Evolutionary conservation across 2,888 invertebrate genomes (phyloP).

Genomic region (Margaritifera margaritifera): DNA sequence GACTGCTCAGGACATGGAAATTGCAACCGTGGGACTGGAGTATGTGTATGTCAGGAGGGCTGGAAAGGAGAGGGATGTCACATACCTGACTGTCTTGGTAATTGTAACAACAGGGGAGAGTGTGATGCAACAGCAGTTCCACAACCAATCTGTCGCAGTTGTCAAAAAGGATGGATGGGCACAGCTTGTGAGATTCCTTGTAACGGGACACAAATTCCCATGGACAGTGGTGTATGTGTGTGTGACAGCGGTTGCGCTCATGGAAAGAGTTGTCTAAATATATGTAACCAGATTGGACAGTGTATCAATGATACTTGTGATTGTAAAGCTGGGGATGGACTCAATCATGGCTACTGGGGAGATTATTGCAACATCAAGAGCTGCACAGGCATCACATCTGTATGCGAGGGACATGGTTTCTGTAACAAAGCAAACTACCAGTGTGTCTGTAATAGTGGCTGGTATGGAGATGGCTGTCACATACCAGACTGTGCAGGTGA

Average conservation of each 20-base stretch:
- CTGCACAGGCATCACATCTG: conserved; percentile 47
- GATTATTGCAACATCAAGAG: conserved; percentile 41
- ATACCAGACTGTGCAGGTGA: conserved; percentile 47
- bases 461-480: conserved; percentile 49
- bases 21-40: conserved; percentile 40
- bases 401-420: conserved; percentile 51
- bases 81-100: conserved; percentile 43
- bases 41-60: conserved; percentile 49
- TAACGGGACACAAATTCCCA: conserved; percentile 48
- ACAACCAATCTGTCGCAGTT: conserved; percentile 51
- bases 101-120: conserved; percentile 47
- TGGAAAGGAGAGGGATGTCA: conserved; percentile 54
- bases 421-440: conserved; percentile 44
- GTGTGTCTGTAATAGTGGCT: conserved; percentile 42
- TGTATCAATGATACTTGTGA: conserved; percentile 41
- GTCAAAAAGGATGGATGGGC: conserved; percentile 58
- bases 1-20: conserved; percentile 49
- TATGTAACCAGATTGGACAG: conserved; percentile 36
- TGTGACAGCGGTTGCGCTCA: conserved; percentile 32
- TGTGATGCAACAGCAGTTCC: conserved; percentile 36
- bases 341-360: conserved; percentile 49
- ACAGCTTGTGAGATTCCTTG: conserved; percentile 52
- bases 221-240: conserved; percentile 47
- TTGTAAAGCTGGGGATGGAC: conserved; percentile 41
- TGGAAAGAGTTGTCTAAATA: conserved; percentile 26